These are phyloP conservation scores for Pipistrellus pipistrellus DNA, from an alignment of 2,797 vertebrate species.

Conservation along the genomic window DNA sequence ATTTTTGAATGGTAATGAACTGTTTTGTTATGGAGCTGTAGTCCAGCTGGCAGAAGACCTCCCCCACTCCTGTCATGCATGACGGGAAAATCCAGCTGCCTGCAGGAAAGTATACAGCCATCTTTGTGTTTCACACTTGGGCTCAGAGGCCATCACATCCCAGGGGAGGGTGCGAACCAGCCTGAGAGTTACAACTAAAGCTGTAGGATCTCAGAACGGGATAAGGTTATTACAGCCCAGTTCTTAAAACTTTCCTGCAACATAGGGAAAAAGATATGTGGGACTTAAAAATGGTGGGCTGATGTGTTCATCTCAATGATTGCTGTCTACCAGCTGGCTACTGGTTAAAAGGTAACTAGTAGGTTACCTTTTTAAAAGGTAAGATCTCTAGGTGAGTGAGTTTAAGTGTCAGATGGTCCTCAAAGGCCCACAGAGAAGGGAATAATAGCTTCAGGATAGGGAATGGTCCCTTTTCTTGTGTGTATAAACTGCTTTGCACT, in stretches of 20 bases:
- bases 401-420: neutral
- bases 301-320: neutral
- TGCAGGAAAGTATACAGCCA: slow-evolving; percentile 59
- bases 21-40: slow-evolving; percentile 71
- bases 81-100: slow-evolving; percentile 73
- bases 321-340: neutral
- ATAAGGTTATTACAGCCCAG: neutral
- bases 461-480: neutral
- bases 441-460: slow-evolving; percentile 1
- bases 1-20: slow-evolving; percentile 65
- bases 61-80: slow-evolving; percentile 48
- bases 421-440: neutral
- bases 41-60: slow-evolving; percentile 70
- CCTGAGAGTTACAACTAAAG: neutral
- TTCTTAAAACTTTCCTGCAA: slow-evolving; percentile 7
- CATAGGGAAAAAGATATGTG: neutral
- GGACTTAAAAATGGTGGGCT: neutral
- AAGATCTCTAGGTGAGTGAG: neutral
- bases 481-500: neutral
- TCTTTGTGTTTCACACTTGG: neutral
- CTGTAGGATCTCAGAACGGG: slow-evolving; percentile 2
- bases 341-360: neutral
- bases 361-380: neutral
- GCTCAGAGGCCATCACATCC: slow-evolving; percentile 45
- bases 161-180: neutral